These are phyloP conservation scores for Dolichotis patagonum DNA, from an alignment of 2,113 vertebrate species.

Conservation along the genomic window DNA sequence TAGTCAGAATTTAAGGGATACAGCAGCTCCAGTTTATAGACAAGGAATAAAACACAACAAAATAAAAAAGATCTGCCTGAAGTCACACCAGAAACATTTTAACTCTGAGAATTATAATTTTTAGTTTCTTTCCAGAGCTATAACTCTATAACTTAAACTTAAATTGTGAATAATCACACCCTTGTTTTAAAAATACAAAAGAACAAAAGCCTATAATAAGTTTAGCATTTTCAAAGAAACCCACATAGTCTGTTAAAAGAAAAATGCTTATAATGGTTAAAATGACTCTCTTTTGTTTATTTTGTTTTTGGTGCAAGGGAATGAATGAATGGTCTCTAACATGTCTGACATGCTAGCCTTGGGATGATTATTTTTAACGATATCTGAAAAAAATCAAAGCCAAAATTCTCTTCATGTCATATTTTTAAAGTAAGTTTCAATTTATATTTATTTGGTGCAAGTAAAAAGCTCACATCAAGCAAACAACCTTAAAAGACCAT, in stretches of 20 bases:
- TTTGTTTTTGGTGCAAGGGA: neutral
- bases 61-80: neutral
- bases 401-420: slow-evolving; percentile 5
- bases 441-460: slow-evolving; percentile 26
- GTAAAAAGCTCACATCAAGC: slow-evolving; percentile 17
- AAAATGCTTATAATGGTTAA: slow-evolving; percentile 24
- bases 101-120: slow-evolving; percentile 36
- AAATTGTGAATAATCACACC: slow-evolving; percentile 31
- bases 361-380: slow-evolving; percentile 45
- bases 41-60: neutral
- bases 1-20: neutral
- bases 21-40: neutral
- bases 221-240: slow-evolving; percentile 55
- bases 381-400: slow-evolving; percentile 39
- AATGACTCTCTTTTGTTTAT: neutral
- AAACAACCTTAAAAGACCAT: slow-evolving; percentile 11
- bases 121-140: neutral
- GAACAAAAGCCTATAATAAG: slow-evolving; percentile 53
- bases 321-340: neutral
- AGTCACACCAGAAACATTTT: neutral
- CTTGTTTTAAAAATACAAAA: slow-evolving; percentile 35
- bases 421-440: slow-evolving; percentile 38
- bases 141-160: neutral
- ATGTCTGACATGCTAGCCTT: neutral
- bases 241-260: slow-evolving; percentile 5